A percentile compares a stretch with the other conserved stretches of the same genome.
These are phyloP conservation scores for Psephotus haematonotus DNA, from an alignment of 2,113 vertebrate species.

Conservation along the genomic window DNA sequence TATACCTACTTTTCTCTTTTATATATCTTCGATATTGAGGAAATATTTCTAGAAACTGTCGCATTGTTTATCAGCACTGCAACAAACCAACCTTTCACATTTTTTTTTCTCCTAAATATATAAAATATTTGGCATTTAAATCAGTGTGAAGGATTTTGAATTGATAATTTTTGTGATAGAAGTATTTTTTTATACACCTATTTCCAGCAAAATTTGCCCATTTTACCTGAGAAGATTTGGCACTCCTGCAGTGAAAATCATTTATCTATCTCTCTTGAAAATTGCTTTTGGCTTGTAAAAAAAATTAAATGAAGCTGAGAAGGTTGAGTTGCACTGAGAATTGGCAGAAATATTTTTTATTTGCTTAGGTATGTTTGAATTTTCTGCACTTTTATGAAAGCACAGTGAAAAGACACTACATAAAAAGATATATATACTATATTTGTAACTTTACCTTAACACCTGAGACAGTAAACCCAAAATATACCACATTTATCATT, in stretches of 20 bases:
- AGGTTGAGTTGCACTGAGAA: neutral
- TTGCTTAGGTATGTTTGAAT: neutral
- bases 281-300: constrained; percentile 22
- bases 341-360: constrained; percentile 13
- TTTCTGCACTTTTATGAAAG: neutral
- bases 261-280: neutral
- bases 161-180: neutral
- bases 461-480: neutral
- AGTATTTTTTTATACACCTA: neutral
- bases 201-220: neutral
- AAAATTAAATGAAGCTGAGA: constrained; percentile 38
- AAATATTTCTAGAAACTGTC: neutral
- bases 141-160: neutral
- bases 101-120: neutral
- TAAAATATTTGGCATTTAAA: neutral
- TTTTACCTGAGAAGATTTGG: neutral
- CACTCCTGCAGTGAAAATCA: neutral
- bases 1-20: neutral
- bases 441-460: neutral
- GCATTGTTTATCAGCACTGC: neutral
- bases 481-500: neutral
- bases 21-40: neutral
- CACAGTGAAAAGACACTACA: neutral
- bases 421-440: neutral
- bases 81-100: neutral